phyloP scores from a whole-genome alignment of 2,888 invertebrate species.

The Pyrrhosoma nymphula region DNA sequence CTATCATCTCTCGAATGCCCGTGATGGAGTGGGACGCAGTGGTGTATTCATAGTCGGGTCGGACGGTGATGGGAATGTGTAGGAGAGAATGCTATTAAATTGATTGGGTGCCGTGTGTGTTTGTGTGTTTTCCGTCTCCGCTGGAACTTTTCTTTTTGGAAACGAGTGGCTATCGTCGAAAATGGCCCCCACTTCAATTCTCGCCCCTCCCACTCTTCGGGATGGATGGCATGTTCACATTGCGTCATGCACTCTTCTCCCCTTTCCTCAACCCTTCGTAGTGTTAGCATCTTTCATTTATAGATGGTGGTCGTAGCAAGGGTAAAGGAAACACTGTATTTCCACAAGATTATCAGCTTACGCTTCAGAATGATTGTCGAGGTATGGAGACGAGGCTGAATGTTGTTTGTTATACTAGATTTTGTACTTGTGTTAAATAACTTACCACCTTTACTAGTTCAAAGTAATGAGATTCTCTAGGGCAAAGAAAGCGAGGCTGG shows the following conservation, averaged over 20 bases:
- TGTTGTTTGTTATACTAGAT: too few relatives aligned
- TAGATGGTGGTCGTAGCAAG: too few relatives aligned
- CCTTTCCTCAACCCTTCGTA: background rate
- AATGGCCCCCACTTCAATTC: background rate
- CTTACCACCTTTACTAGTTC: too few relatives aligned
- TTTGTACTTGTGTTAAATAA: too few relatives aligned
- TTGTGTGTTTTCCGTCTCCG: conserved; percentile 44
- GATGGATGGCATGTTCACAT: background rate
- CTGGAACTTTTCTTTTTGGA: conserved; percentile 35
- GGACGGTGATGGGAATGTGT: background rate
- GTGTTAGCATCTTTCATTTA: too few relatives aligned
- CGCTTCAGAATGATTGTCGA: too few relatives aligned
- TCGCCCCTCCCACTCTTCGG: too few relatives aligned
- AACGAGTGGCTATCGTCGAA: background rate
- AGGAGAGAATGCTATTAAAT: conserved; percentile 41
- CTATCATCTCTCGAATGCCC: background rate
- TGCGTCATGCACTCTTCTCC: background rate
- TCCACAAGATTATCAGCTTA: too few relatives aligned
- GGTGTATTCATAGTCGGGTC: background rate
- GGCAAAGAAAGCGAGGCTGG: too few relatives aligned
- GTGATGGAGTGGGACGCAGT: background rate
- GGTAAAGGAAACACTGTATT: too few relatives aligned
- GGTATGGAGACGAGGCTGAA: too few relatives aligned
- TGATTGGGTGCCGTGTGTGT: conserved; percentile 35
- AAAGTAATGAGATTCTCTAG: too few relatives aligned